Evolutionary conservation across 2,888 invertebrate species (phyloP), one percentile per base, ranked within the genome.

Genomic region (Eucera pruinosa): DNA sequence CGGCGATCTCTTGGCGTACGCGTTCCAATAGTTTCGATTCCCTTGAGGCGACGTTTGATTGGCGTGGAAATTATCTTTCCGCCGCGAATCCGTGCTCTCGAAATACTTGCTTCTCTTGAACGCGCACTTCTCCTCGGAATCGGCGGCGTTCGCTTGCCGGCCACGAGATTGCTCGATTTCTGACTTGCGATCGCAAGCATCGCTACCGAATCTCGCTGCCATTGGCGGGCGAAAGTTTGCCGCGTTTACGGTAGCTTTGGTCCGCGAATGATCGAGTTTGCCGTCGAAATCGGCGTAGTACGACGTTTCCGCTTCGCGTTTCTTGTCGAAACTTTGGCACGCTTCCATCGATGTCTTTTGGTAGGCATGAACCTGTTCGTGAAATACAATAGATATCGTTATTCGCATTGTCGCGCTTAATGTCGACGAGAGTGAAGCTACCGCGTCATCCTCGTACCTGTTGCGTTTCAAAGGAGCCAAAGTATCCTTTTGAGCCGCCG

Each of bases 311-410:
- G 77, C 62, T 43, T 77, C 69, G 6, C 47, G 62, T 64, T 69
- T 78, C 81, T 70, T 47, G 60, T 54, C 62, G 60, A 69, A 41
- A 20, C 41, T 48, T 41, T 81, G 81, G 81, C 82, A 82, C 18
- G 43, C 27, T 60, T 81, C 78, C 82, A 81, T 67, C 70, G 48
- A 58, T 30, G n/a, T 18, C 75, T 77, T 77, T 41, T 25, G 43
- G 25, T 39, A 25, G 33, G 18, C 15, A 0, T 2, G 55, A 54
- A 43, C 18, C 2, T n/a, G n/a, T 65, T 57, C 18, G 30, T 4
- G 30, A 76, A 61, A 48, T 33, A 48, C 9, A 39, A 36, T 43
- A 41, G 48, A 39, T 47, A 47, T 47, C 2, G 3, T 36, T 11
- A 33, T 15, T 23, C 20, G 2, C 5, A 27, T 18, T 15, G 2